A percentile compares a stretch with the other conserved stretches of the same genome.
Evolutionary conservation across 2,888 invertebrate genomes (phyloP).

Genomic region (Bembecia ichneumoniformis): DNA sequence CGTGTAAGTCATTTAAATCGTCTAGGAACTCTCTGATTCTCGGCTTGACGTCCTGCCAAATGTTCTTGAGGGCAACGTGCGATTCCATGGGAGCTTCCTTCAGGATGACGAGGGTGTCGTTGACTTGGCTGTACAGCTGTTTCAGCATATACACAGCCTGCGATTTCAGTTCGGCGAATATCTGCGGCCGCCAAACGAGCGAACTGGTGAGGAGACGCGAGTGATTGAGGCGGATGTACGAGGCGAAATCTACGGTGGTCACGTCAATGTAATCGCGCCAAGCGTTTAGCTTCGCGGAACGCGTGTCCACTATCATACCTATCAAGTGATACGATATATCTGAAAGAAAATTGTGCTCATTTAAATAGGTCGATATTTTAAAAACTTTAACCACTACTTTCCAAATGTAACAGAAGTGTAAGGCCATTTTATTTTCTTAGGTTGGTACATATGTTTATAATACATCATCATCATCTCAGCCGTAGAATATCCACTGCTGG

Average conservation of each 20-base stretch:
- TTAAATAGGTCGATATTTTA: too few relatives aligned
- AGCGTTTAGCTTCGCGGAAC: conserved; percentile 81
- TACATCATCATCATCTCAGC: too few relatives aligned
- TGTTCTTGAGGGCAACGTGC: conserved; percentile 74
- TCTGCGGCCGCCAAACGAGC: conserved; percentile 84
- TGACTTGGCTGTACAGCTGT: conserved; percentile 51
- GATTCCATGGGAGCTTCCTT: conserved; percentile 78
- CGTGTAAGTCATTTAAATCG: conserved; percentile 80
- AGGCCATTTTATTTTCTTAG: too few relatives aligned
- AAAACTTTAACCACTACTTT: too few relatives aligned
- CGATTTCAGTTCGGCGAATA: conserved; percentile 67
- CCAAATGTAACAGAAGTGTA: too few relatives aligned
- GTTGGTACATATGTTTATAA: too few relatives aligned
- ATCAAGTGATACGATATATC: conserved; percentile 76
- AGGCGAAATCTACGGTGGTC: conserved; percentile 81
- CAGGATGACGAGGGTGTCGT: conserved; percentile 52
- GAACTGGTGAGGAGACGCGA: conserved; percentile 85
- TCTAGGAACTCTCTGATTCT: conserved; percentile 78
- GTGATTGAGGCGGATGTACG: conserved; percentile 86
- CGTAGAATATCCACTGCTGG: too few relatives aligned
- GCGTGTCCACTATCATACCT: conserved; percentile 82
- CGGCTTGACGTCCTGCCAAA: conserved; percentile 84
- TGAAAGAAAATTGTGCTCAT: conserved; percentile 19
- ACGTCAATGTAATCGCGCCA: conserved; percentile 89
- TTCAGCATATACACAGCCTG: conserved; percentile 41